phyloP scores from a whole-genome alignment of 2,113 vertebrate genomes.

The Forbesichthys papilliferus region DNA sequence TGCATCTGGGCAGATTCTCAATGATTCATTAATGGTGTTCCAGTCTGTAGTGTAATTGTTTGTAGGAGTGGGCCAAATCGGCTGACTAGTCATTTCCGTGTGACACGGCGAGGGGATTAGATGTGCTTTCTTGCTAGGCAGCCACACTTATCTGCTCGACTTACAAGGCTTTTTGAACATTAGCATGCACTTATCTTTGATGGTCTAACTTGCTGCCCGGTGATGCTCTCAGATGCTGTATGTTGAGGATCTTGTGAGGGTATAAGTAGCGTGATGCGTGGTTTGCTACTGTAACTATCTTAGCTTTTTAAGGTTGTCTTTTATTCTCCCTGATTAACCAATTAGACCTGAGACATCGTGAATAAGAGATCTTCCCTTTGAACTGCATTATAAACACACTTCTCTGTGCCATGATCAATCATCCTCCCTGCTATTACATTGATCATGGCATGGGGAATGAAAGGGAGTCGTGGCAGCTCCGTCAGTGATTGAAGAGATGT shows the following conservation, averaged over 20 bases:
- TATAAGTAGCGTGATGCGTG: no score
- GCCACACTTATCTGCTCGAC: slow-evolving; percentile 57
- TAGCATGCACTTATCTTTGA: slow-evolving; percentile 75
- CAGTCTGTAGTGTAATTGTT: slow-evolving; percentile 65
- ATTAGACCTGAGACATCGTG: slow-evolving; percentile 45
- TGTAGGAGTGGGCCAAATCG: slow-evolving; percentile 55
- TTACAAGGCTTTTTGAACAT: slow-evolving; percentile 74
- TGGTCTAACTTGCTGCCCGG: slow-evolving; percentile 46
- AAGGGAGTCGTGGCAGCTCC: slow-evolving; percentile 49
- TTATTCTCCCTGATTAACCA: slow-evolving; percentile 54
- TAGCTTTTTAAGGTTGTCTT: slow-evolving; percentile 56
- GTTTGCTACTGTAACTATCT: no score
- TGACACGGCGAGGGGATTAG: slow-evolving; percentile 61
- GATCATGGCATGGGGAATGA: slow-evolving; percentile 41
- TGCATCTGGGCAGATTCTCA: slow-evolving; percentile 41
- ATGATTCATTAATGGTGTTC: slow-evolving; percentile 65
- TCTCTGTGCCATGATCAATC: slow-evolving; percentile 52
- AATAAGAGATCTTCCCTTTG: slow-evolving; percentile 56
- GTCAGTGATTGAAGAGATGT: slow-evolving; percentile 61
- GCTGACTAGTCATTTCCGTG: slow-evolving; percentile 63
- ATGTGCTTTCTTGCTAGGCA: slow-evolving; percentile 66
- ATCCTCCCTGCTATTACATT: slow-evolving; percentile 11
- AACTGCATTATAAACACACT: slow-evolving; percentile 37
- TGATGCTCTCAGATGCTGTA: slow-evolving; percentile 47
- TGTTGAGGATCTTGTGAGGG: slow-evolving; percentile 49